Evolutionary conservation across 2,113 vertebrate species (phyloP).

Genomic region (Peromyscus maniculatus): DNA sequence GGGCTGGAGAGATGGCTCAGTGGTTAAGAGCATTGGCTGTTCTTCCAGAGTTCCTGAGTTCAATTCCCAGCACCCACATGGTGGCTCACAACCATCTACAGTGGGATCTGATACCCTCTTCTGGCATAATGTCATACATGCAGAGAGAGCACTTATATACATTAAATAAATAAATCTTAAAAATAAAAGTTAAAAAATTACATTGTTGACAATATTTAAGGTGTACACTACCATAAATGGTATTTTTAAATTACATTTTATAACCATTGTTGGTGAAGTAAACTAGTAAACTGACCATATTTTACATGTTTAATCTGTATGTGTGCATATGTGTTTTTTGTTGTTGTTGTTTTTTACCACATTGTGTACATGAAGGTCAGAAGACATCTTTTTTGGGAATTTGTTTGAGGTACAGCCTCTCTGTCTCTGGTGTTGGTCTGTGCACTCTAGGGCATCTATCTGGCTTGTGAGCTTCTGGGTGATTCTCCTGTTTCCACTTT

Average conservation of each 20-base stretch:
- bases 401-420: background rate
- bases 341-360: background rate
- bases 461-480: background rate
- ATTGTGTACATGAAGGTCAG: background rate
- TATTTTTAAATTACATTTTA: background rate
- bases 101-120: too few species aligned
- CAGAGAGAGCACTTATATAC: too few species aligned
- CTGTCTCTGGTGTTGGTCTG: background rate
- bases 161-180: background rate
- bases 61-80: too few species aligned
- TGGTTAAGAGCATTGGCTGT: too few species aligned
- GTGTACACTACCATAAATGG: background rate
- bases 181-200: background rate
- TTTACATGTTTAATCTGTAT: background rate
- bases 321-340: background rate
- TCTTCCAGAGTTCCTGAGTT: too few species aligned
- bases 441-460: background rate
- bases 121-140: too few species aligned
- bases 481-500: background rate
- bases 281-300: background rate
- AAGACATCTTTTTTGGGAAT: background rate
- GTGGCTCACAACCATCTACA: too few species aligned
- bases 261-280: background rate
- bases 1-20: too few species aligned
- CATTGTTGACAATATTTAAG: background rate